phyloP scores from a whole-genome alignment of 2,888 invertebrate genomes.

The Cremastinae sp. region DNA sequence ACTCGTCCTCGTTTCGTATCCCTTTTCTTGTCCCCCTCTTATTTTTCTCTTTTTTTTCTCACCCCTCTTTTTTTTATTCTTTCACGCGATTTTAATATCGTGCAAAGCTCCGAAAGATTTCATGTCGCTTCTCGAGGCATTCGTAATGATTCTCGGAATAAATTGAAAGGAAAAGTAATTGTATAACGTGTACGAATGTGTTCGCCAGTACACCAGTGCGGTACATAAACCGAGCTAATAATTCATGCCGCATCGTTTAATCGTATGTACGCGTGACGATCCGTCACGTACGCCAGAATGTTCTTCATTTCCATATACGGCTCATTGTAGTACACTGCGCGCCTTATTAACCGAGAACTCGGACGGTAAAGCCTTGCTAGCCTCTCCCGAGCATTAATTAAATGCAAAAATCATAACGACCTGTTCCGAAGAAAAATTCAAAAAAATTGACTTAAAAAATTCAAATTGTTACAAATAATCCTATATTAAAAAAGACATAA shows the following conservation, averaged over 20 bases:
- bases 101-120: slow-evolving; percentile 9
- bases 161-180: slow-evolving; percentile 16
- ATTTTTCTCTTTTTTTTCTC: no score
- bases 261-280: slow-evolving; percentile 59
- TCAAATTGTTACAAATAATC: no score
- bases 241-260: slow-evolving; percentile 29
- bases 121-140: not conserved
- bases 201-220: no score
- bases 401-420: no score
- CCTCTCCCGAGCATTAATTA: not conserved
- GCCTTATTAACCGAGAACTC: slow-evolving; percentile 6
- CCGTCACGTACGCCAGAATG: slow-evolving; percentile 64
- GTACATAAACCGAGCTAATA: not conserved
- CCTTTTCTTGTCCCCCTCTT: no score
- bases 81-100: slow-evolving; percentile 19
- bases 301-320: slow-evolving; percentile 68
- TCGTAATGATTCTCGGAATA: slow-evolving; percentile 48
- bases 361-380: not conserved
- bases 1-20: slow-evolving; percentile 29
- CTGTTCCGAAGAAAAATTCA: no score
- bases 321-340: slow-evolving; percentile 45
- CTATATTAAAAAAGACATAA: no score
- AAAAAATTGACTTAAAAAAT: no score
- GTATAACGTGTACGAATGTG: not conserved
- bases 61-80: not conserved